Base-by-base conservation (phyloP, 2,888 invertebrate species). In the Pedicia rivosa region DNA sequence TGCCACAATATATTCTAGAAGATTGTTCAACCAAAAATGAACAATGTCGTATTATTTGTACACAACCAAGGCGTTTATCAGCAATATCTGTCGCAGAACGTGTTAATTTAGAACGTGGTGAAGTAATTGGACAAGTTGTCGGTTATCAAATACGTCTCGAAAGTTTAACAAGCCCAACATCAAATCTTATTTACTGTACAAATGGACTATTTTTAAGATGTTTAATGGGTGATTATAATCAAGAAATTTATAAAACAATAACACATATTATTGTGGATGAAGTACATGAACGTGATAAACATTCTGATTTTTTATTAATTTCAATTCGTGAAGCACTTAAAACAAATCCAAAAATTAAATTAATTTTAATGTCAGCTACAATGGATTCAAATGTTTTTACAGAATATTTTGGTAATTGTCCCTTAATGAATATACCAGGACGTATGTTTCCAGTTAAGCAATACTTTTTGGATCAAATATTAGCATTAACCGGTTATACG, bases 301-400 rank as follows among this genome's bases (percentile, higher is more conserved):
- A 87, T 55, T 82, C 86, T 35, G 97, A 97, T 62, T 94, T 95
- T 59, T 67, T 95, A 29, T 63, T 97, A 41, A 82, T 91, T 40
- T 80, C 83, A 4, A 62, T 95, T 36, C 71, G 80, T 27, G 83
- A 88, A 52, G 72, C 78, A 9, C 56, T 91, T 28, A 63, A 69
- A 2, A 66, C 72, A 33, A 75, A 72, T 53, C 73, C 74, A 44
- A 70, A 81, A 41, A 64, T 94, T 14, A 79, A 78, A 50, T 59
- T 95, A 0, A 69, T 97, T 32, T 70, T 97, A 30, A 95, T 97
- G 94, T 94, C 94, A 3, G 95, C 95, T 9, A 87, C 92, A 0
- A 73, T 91, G 56, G 88, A 95, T 53, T 74, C 80, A 30, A 67
- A 73, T 39, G 70, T 86, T 43, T 86, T 94, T 13, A 52, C 75